A percentile compares a stretch with the other conserved stretches of the same genome.
Conservation (phyloP, 2,888 invertebrate species). For the Trissolcus japonicus region DNA sequence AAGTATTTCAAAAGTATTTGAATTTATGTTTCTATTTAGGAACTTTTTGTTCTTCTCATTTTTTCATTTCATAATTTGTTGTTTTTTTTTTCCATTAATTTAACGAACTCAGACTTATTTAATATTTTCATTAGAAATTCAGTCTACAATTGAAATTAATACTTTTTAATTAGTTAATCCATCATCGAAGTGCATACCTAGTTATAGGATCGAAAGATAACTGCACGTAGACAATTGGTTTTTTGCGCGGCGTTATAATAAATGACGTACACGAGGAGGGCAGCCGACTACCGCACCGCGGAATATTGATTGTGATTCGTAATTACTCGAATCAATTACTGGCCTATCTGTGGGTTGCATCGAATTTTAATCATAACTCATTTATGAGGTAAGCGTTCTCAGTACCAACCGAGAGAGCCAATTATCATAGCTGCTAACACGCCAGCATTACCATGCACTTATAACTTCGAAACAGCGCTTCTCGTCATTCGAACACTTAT, state of each 20-base stretch:
- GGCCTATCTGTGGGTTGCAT: conserved; percentile 26
- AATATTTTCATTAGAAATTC: too few relatives aligned
- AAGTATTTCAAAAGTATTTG: too few relatives aligned
- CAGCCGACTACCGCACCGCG: neutral
- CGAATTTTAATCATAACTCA: conserved; percentile 49
- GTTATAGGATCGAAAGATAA: too few relatives aligned
- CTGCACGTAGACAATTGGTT: too few relatives aligned
- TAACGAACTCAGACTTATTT: too few relatives aligned
- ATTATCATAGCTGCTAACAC: conserved; percentile 17
- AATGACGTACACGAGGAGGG: conserved; percentile 4
- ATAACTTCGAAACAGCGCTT: neutral
- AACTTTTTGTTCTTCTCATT: too few relatives aligned
- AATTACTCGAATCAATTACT: conserved; percentile 48
- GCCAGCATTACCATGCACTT: conserved; percentile 23
- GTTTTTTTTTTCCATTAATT: too few relatives aligned
- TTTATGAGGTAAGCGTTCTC: conserved; percentile 3
- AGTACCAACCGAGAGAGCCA: neutral
- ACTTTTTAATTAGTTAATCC: too few relatives aligned
- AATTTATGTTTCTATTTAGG: too few relatives aligned
- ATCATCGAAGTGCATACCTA: too few relatives aligned
- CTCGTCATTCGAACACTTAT: neutral
- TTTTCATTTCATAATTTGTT: too few relatives aligned
- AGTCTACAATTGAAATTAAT: too few relatives aligned
- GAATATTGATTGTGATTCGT: conserved; percentile 48
- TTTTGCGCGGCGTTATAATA: conserved; percentile 2